These are phyloP conservation scores for Anniella stebbinsi DNA, from an alignment of 2,797 vertebrate genomes.

Conservation along the genomic window DNA sequence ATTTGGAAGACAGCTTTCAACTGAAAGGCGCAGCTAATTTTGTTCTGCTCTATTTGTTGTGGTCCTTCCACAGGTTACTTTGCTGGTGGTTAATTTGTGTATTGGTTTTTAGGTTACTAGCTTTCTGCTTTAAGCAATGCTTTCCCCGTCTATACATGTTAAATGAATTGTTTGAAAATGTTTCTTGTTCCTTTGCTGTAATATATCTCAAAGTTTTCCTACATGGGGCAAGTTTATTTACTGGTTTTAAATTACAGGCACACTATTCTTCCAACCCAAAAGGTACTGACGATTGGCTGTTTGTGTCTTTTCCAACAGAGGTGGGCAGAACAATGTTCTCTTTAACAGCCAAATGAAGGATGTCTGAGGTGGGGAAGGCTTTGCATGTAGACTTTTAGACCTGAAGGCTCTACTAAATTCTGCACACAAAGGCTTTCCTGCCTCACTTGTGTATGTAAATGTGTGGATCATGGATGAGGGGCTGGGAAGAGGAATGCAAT, in stretches of 20 bases:
- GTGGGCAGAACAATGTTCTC: background rate
- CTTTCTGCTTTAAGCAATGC: background rate
- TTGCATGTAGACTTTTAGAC: no score
- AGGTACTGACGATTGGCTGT: background rate
- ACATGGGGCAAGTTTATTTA: background rate
- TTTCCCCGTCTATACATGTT: background rate
- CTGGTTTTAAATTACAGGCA: background rate
- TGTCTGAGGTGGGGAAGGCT: background rate
- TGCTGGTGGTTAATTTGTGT: background rate
- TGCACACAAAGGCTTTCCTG: background rate
- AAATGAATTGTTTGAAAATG: background rate
- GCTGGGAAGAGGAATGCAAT: background rate
- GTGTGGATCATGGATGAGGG: background rate
- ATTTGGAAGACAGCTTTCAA: slow-evolving; percentile 1
- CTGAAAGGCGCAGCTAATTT: background rate
- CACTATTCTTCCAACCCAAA: background rate
- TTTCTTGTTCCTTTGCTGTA: background rate
- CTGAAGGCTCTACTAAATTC: no score
- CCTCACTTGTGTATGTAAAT: background rate
- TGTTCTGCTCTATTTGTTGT: slow-evolving; percentile 10
- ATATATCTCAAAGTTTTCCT: background rate
- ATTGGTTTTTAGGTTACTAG: background rate
- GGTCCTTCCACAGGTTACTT: background rate
- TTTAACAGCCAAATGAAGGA: background rate
- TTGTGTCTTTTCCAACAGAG: background rate